Evolutionary conservation across 2,888 invertebrate genomes (phyloP).

Genomic region (Hedya salicella): DNA sequence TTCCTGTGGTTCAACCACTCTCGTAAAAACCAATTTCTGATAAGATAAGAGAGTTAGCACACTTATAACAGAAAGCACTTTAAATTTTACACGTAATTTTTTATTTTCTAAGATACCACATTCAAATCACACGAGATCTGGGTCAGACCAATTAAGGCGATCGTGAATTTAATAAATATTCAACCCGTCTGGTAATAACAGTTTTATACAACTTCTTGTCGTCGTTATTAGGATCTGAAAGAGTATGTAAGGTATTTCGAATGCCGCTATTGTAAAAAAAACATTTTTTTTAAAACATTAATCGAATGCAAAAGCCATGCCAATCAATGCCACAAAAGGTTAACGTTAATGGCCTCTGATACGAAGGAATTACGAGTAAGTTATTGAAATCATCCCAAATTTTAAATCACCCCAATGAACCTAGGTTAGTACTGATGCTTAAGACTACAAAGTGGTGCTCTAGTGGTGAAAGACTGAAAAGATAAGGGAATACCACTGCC

Average conservation of each 20-base stretch:
- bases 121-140: conserved; percentile 12
- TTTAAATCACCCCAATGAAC: too few species aligned
- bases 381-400: too few species aligned
- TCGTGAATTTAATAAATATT: conserved; percentile 10
- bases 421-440: too few species aligned
- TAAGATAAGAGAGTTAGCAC: conserved; percentile 50
- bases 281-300: too few species aligned
- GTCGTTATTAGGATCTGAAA: background rate
- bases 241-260: conserved; percentile 8
- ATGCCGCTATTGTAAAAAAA: too few species aligned
- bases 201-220: background rate
- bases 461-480: too few species aligned
- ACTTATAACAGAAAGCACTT: background rate
- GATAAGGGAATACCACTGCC: too few species aligned
- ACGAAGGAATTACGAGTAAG: too few species aligned
- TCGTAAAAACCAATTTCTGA: conserved; percentile 50
- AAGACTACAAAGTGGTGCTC: too few species aligned
- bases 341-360: too few species aligned
- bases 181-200: background rate
- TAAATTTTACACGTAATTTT: background rate
- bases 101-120: background rate
- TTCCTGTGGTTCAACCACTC: conserved; percentile 26
- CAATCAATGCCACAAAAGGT: too few species aligned
- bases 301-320: too few species aligned
- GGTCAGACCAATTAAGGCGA: conserved; percentile 19